Evolutionary conservation across 2,888 invertebrate genomes (phyloP).

Genomic region (Lathronympha strigana): DNA sequence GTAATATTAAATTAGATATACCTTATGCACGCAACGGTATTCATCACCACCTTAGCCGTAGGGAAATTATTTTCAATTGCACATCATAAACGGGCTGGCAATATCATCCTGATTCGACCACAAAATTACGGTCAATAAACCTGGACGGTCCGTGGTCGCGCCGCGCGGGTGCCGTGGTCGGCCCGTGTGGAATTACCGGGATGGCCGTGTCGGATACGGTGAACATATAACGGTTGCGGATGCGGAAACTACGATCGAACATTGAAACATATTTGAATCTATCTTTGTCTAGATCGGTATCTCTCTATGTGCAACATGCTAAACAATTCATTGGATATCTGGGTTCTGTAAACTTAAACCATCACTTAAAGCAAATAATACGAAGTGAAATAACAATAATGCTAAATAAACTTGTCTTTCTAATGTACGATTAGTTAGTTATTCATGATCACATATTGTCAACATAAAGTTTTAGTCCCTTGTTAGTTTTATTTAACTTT

Average conservation of each 20-base stretch:
- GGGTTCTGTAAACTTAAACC: too few species aligned
- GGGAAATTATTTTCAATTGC: conserved; percentile 54
- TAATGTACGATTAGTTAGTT: conserved; percentile 23
- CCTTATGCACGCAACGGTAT: conserved; percentile 23
- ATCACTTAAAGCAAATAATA: too few species aligned
- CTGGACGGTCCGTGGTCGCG: conserved; percentile 31
- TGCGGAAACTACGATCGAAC: neutral
- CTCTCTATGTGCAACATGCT: too few species aligned
- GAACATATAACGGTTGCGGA: neutral
- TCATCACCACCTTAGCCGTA: conserved; percentile 27
- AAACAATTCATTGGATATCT: too few species aligned
- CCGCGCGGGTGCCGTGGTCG: conserved; percentile 14
- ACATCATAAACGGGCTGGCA: conserved; percentile 46
- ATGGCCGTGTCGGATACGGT: conserved; percentile 16
- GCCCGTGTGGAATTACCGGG: conserved; percentile 18
- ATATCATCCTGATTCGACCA: conserved; percentile 56
- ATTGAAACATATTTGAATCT: too few species aligned
- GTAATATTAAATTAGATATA: conserved; percentile 8
- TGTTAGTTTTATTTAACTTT: conserved; percentile 32
- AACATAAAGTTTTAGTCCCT: conserved; percentile 16
- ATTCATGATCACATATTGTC: conserved; percentile 31
- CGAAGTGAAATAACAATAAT: neutral
- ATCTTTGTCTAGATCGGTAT: too few species aligned
- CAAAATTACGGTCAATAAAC: conserved; percentile 62
- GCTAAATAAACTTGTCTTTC: neutral